These are phyloP conservation scores for Brenthis daphne DNA, from an alignment of 2,888 invertebrate genomes.

Conservation along the genomic window DNA sequence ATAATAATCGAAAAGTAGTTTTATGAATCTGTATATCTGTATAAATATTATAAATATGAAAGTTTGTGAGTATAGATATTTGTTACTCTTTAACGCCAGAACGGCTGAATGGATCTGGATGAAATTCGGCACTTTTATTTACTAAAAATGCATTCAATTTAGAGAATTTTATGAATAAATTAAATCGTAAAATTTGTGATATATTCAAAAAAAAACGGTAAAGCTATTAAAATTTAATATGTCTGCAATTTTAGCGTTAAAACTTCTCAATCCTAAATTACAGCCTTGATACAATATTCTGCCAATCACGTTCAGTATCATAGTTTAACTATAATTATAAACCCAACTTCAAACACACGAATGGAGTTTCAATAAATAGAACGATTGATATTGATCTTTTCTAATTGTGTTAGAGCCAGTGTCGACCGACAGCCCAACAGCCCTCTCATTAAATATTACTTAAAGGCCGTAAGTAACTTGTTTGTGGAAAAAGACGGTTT, in stretches of 20 bases:
- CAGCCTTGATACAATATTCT: conserved; percentile 21
- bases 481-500: conserved; percentile 44
- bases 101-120: no score
- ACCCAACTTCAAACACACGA: conserved; percentile 22
- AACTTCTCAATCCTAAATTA: conserved; percentile 24
- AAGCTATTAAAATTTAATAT: not conserved
- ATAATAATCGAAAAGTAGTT: no score
- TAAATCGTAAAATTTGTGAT: no score
- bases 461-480: conserved; percentile 64
- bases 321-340: conserved; percentile 31
- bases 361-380: conserved; percentile 57
- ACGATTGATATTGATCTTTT: conserved; percentile 70
- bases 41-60: no score
- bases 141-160: no score
- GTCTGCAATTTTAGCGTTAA: conserved; percentile 13
- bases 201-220: no score
- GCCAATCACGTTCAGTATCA: conserved; percentile 24
- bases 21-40: no score
- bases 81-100: no score
- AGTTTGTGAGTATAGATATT: no score
- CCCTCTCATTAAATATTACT: conserved; percentile 74
- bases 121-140: no score
- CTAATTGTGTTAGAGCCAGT: conserved; percentile 69
- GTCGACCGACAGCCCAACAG: conserved; percentile 56
- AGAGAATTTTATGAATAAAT: no score